Conservation (phyloP, 2,888 invertebrate genomes). For the Synergus japonicus region DNA sequence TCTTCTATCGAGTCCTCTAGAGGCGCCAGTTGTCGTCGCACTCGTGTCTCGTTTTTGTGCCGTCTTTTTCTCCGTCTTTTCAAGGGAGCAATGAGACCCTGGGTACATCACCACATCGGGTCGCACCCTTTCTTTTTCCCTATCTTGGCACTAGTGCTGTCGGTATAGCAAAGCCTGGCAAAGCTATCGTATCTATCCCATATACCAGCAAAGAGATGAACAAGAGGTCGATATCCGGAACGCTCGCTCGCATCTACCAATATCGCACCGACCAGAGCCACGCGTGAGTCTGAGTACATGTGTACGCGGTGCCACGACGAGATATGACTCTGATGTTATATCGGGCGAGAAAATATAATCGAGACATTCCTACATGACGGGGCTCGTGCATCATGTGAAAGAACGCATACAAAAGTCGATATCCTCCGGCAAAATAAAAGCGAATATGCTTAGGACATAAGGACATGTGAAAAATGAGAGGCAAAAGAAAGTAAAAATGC, state of each 20-base stretch:
- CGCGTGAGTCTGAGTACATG: constrained; percentile 14
- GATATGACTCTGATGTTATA: constrained; percentile 46
- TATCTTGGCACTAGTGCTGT: background rate
- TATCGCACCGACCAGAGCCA: constrained; percentile 23
- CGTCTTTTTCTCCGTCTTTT: constrained; percentile 23
- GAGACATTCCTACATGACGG: constrained; percentile 55
- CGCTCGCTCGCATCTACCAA: constrained; percentile 27
- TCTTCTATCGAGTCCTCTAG: constrained; percentile 15
- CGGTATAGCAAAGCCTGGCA: background rate
- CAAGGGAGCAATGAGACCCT: constrained; percentile 43
- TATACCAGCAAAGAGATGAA: constrained; percentile 41
- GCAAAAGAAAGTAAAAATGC: background rate
- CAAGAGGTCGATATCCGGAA: constrained; percentile 43
- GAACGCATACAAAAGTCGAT: constrained; percentile 58
- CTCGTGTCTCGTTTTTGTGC: background rate
- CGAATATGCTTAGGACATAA: background rate
- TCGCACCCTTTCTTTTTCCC: constrained; percentile 34
- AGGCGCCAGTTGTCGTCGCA: constrained; percentile 41
- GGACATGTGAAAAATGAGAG: background rate
- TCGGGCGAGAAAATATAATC: constrained; percentile 63
- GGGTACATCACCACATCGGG: constrained; percentile 29
- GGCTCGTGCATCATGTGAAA: constrained; percentile 55
- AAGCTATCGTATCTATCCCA: constrained; percentile 22
- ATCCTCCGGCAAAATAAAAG: constrained; percentile 42
- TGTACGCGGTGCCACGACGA: background rate